Conservation (phyloP, 2,797 vertebrate species). For the Myotis findleyi region DNA sequence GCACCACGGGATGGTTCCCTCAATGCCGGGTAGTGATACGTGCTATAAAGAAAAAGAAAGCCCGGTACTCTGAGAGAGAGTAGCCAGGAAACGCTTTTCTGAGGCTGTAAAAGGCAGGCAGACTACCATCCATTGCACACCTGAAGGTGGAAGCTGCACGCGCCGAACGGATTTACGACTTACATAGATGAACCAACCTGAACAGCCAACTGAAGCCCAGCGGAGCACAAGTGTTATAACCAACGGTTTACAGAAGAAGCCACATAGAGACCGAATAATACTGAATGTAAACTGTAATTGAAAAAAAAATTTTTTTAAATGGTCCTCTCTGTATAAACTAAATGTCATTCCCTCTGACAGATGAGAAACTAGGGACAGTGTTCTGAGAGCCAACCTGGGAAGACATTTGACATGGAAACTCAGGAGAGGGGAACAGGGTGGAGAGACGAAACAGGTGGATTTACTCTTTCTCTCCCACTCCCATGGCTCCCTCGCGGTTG, state of each 20-base stretch:
- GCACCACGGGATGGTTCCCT: background rate
- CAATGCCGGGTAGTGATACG: background rate
- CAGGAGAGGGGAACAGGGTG: background rate
- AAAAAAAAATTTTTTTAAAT: background rate
- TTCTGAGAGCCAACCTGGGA: background rate
- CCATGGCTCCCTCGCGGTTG: background rate
- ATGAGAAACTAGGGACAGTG: background rate
- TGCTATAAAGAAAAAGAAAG: background rate
- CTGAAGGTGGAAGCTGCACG: background rate
- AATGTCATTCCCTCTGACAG: background rate
- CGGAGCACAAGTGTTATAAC: background rate
- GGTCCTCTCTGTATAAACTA: background rate
- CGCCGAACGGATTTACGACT: background rate
- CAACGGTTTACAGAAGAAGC: background rate
- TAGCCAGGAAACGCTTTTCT: background rate
- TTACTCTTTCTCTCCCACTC: background rate
- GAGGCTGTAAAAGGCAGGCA: background rate
- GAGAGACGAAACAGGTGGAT: background rate
- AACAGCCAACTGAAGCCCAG: background rate
- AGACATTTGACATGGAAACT: background rate
- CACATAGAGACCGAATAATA: background rate
- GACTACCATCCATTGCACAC: background rate
- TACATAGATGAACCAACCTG: background rate
- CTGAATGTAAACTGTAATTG: background rate
- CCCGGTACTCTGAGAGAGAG: background rate